Evolutionary conservation across 1,140 invertebrate species (phyloP), one percentile per base, ranked within the genome.

Genomic region (Daktulosphaira vitifoliae): DNA sequence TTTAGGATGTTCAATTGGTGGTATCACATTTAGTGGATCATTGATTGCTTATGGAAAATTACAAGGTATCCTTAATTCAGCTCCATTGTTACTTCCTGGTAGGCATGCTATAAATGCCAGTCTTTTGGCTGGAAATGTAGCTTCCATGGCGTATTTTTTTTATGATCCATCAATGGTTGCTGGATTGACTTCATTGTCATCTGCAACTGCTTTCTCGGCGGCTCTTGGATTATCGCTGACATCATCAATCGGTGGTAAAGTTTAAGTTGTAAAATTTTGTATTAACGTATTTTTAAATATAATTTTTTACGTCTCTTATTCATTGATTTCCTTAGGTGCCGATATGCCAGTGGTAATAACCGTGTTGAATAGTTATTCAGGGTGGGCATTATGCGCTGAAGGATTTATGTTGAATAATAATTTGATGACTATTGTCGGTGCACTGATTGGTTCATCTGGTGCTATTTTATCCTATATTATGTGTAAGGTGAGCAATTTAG

Each of bases 341-440:
- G 90, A 93, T 76, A 94, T 94, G 91, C 91, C 90, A 2, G 91
- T 94, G 1, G 90, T 94, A 2, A 93, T 94, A 68, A 93, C 91
- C 16, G 90, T 94, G 2, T 77, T 94, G 6, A 95, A 95, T 81
- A 88, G 84, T 71, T 86, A 85, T 73, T 84, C 82, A 0, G 84
- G 83, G 6, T 94, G 90, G 90, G 90, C 90, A 16, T 77, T 93
- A 48, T 84, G 83, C 77, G 90, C 90, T 38, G 90, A 94, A 79
- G 91, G 91, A 44, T 93, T 95, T 75, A 93, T 94, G 90, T 77
- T 95, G 39, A 90, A 94, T 76, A 94, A 94, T 76, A 91, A 88
- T 69, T 76, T 94, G 33, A 90, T 94, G 88, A 94, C 90, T 6
- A 85, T 93, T 70, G 89, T 94, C 23, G 91, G 91, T 33, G 88